A percentile compares a stretch with the other conserved stretches of the same genome.
Conservation (phyloP, 2,797 vertebrate genomes). For the Decapterus maruadsi region DNA sequence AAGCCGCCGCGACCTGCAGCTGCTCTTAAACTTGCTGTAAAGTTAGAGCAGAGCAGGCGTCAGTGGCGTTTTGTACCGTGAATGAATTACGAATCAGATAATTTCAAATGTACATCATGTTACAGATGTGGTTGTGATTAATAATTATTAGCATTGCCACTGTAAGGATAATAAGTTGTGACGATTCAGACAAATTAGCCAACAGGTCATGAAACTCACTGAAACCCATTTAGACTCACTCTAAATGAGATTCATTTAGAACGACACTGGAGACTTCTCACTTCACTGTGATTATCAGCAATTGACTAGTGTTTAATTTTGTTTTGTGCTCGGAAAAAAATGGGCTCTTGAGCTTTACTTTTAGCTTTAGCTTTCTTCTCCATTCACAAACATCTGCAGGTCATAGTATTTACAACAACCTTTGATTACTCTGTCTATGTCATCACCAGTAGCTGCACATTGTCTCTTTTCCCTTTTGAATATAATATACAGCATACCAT, state of each 20-base stretch:
- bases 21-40: constrained; percentile 21
- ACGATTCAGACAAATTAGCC: constrained; percentile 11
- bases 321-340: too few relatives aligned
- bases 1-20: constrained; percentile 21
- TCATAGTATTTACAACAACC: neutral
- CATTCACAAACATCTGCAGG: neutral
- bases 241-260: neutral
- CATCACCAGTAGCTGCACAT: too few relatives aligned
- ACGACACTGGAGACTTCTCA: neutral
- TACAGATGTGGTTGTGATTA: neutral
- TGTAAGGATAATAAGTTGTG: constrained; percentile 6
- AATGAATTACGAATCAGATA: neutral
- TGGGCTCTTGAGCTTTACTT: neutral
- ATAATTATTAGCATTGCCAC: constrained; percentile 13
- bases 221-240: neutral
- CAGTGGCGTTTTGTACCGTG: neutral
- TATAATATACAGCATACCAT: too few relatives aligned
- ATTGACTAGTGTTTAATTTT: neutral
- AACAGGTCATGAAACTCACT: neutral
- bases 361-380: neutral
- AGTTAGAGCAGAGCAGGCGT: constrained; percentile 16
- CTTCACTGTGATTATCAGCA: neutral
- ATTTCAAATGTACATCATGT: neutral
- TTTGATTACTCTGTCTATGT: too few relatives aligned
- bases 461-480: too few relatives aligned